phyloP scores from a whole-genome alignment of 2,888 invertebrate genomes.

The Vesta saturnalis region DNA sequence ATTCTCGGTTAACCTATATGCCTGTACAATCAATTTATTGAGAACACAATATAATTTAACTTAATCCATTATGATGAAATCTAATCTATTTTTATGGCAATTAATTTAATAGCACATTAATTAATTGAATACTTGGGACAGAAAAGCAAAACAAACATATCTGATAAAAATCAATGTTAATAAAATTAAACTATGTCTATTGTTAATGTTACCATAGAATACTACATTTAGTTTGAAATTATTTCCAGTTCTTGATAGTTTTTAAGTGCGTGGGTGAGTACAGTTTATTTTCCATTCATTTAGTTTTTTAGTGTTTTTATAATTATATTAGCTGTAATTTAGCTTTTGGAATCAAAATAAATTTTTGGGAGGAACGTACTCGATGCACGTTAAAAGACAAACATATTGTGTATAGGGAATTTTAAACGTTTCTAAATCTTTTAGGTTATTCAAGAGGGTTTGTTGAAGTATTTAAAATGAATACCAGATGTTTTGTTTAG shows the following conservation, averaged over 20 bases:
- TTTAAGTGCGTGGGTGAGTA: not conserved
- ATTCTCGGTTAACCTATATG: slow-evolving; percentile 13
- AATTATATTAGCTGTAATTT: not conserved
- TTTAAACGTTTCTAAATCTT: not conserved
- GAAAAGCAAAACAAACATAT: slow-evolving; percentile 41
- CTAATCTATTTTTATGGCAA: slow-evolving; percentile 41
- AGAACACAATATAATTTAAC: slow-evolving; percentile 26
- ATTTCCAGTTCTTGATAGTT: not conserved
- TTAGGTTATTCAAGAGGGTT: slow-evolving; percentile 9
- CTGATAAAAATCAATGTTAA: slow-evolving; percentile 39
- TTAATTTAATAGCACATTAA: slow-evolving; percentile 44
- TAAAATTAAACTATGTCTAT: slow-evolving; percentile 19
- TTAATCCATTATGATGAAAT: slow-evolving; percentile 30
- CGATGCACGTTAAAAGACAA: not conserved
- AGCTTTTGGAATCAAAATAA: not conserved
- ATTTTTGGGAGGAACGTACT: not conserved
- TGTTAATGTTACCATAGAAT: no score
- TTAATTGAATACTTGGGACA: slow-evolving; percentile 39
- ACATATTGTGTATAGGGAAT: slow-evolving; percentile 9
- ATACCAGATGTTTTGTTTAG: slow-evolving; percentile 21
- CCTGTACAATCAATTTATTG: slow-evolving; percentile 21
- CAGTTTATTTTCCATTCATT: not conserved
- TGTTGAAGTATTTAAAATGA: slow-evolving; percentile 20
- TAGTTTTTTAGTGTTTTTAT: no score
- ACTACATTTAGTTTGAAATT: not conserved